These are phyloP conservation scores for Drosophila anomalata DNA, from an alignment of 2,888 invertebrate genomes.

Conservation along the genomic window DNA sequence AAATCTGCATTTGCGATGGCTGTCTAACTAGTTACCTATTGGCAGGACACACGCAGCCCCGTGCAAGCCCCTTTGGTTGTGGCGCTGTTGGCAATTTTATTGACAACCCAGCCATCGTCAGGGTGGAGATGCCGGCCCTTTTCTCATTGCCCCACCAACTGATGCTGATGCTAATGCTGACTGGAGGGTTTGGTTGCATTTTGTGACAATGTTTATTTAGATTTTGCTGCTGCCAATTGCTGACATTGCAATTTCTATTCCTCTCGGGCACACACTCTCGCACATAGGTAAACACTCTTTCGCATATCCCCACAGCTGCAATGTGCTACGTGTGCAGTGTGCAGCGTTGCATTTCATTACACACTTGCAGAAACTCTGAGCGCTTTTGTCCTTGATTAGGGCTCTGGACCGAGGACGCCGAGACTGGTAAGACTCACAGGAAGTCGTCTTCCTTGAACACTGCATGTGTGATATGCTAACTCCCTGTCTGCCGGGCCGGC, in stretches of 20 bases:
- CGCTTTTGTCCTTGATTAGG: conserved; percentile 13
- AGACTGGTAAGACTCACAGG: background rate
- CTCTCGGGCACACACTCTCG: conserved; percentile 53
- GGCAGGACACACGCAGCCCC: conserved; percentile 48
- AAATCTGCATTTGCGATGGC: conserved; percentile 61
- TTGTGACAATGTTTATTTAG: conserved; percentile 80
- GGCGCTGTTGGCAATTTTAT: conserved; percentile 72
- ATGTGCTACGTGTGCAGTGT: conserved; percentile 67
- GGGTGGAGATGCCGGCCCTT: conserved; percentile 51
- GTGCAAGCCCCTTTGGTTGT: conserved; percentile 19
- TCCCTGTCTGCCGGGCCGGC: background rate
- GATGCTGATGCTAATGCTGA: conserved; percentile 12
- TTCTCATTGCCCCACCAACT: conserved; percentile 13
- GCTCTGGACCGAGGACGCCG: background rate
- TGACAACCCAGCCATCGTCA: conserved; percentile 55
- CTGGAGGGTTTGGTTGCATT: conserved; percentile 62
- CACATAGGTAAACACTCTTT: conserved; percentile 16
- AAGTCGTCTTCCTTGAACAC: background rate
- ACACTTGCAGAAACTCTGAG: conserved; percentile 34
- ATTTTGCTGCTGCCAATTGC: conserved; percentile 81
- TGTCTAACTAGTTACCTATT: conserved; percentile 65
- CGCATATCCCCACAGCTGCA: conserved; percentile 15
- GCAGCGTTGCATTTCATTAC: conserved; percentile 73
- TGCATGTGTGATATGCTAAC: background rate
- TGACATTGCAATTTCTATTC: conserved; percentile 80